Evolutionary conservation across 2,113 vertebrate genomes (phyloP).

Genomic region (Gallinago undulata): DNA sequence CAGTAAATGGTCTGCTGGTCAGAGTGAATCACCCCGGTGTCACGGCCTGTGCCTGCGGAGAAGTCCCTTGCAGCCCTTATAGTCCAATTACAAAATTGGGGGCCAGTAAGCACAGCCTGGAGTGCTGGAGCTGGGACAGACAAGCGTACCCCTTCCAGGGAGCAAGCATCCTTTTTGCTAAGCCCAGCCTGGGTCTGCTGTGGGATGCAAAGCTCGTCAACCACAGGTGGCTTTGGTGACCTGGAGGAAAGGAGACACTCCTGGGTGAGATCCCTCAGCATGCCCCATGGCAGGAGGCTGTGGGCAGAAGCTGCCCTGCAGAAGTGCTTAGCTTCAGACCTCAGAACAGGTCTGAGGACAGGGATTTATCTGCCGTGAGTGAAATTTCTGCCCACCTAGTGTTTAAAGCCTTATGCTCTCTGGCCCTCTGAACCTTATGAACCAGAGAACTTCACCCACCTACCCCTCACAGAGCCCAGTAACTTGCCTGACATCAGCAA

Average conservation of each 20-base stretch:
- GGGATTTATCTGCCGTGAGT: not conserved
- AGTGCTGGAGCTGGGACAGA: not conserved
- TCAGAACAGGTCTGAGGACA: not conserved
- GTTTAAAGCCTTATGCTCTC: not conserved
- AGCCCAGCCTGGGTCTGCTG: not conserved
- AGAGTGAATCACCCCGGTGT: not conserved
- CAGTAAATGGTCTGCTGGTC: not conserved
- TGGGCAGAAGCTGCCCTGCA: fast-evolving
- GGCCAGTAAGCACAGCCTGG: not conserved
- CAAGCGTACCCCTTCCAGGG: not conserved
- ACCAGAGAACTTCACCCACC: not conserved
- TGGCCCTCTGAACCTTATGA: not conserved
- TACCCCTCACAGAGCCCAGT: not conserved
- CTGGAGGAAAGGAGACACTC: not conserved
- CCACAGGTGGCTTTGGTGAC: not conserved
- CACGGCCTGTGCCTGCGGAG: not conserved
- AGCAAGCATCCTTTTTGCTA: not conserved
- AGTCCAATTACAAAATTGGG: no score
- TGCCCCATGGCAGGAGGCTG: not conserved
- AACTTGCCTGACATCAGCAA: not conserved
- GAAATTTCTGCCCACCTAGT: not conserved
- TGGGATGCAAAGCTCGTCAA: not conserved
- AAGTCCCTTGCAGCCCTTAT: not conserved
- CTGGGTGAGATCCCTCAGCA: not conserved
- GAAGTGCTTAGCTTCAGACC: not conserved